Conservation (phyloP, 2,888 invertebrate species). For the Luffia ferchaultella region DNA sequence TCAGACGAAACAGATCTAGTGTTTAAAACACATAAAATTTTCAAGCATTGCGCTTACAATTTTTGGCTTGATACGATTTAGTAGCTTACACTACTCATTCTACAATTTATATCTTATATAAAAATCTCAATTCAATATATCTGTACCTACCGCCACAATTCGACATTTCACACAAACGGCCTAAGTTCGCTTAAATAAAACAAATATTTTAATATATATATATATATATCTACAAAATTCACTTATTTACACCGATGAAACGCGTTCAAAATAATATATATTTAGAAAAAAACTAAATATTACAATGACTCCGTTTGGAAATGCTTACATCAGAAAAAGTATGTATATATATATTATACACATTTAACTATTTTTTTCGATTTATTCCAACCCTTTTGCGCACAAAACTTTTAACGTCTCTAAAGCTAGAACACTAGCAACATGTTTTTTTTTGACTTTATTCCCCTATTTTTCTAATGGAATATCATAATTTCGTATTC, state of each 20-base stretch:
- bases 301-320: not conserved
- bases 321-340: not conserved
- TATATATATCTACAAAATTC: not conserved
- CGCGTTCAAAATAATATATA: not conserved
- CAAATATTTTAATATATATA: not conserved
- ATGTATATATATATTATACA: too few species aligned
- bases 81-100: conserved; percentile 39
- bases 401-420: not conserved
- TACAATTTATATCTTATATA: conserved; percentile 19
- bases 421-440: not conserved
- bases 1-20: conserved; percentile 34
- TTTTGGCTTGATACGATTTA: conserved; percentile 58
- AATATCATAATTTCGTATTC: conserved; percentile 40
- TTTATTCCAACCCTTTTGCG: not conserved
- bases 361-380: too few species aligned
- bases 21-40: conserved; percentile 63
- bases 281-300: too few species aligned
- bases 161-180: not conserved
- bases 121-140: not conserved
- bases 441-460: not conserved
- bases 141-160: not conserved
- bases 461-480: conserved; percentile 58
- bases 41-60: conserved; percentile 62
- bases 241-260: not conserved
- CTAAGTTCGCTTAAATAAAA: not conserved